Conservation (phyloP, 2,797 vertebrate genomes). For the Melanotaenia boesemani region DNA sequence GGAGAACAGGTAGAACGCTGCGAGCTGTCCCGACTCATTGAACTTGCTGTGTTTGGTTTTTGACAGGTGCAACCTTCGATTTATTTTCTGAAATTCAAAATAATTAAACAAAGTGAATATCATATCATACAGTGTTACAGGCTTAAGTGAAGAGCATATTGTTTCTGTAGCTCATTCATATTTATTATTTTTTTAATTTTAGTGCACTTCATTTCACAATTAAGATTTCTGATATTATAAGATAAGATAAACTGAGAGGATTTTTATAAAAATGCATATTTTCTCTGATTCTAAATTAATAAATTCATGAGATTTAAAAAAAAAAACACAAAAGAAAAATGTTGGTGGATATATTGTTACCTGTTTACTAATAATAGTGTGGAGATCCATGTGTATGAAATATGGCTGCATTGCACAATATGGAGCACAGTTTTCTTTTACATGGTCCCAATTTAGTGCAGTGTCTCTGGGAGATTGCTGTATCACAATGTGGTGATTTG, state of each 20-base stretch:
- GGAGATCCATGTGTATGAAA: not conserved
- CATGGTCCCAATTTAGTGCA: not conserved
- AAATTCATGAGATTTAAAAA: too few species aligned
- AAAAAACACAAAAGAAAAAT: too few species aligned
- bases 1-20: slow-evolving; percentile 88
- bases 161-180: not conserved
- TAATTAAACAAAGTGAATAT: not conserved
- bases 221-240: too few species aligned
- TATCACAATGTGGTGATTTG: not conserved
- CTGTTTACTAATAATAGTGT: not conserved
- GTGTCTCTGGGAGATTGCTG: not conserved
- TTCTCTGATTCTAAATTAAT: too few species aligned
- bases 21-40: slow-evolving; percentile 89
- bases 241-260: too few species aligned
- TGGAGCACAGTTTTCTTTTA: not conserved
- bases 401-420: not conserved
- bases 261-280: too few species aligned
- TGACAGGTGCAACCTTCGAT: slow-evolving; percentile 86
- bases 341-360: not conserved
- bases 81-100: slow-evolving; percentile 85
- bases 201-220: not conserved
- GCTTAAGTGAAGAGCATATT: not conserved
- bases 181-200: not conserved
- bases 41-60: slow-evolving; percentile 92
- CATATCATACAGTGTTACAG: not conserved